These are phyloP conservation scores for Sarcophilus harrisii DNA, from an alignment of 2,797 vertebrate species.

Conservation along the genomic window DNA sequence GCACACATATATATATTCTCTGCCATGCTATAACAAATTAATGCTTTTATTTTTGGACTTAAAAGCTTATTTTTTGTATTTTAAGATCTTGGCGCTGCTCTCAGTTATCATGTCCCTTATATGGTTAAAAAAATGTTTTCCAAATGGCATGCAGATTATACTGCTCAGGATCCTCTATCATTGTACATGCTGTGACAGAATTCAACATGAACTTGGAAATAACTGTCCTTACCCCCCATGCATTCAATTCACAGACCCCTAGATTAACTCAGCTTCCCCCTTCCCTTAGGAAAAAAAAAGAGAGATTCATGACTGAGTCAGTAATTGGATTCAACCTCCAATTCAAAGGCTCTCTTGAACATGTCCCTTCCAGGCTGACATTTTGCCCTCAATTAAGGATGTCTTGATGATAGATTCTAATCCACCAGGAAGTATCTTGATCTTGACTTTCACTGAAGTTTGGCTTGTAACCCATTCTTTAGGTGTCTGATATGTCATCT, in stretches of 20 bases:
- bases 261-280: not conserved
- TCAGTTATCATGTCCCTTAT: slow-evolving; percentile 1
- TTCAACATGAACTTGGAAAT: slow-evolving; percentile 54
- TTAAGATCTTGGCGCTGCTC: slow-evolving; percentile 30
- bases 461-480: slow-evolving; percentile 32
- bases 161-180: not conserved
- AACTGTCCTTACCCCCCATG: not conserved
- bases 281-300: slow-evolving; percentile 2
- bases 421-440: slow-evolving; percentile 38
- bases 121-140: not conserved
- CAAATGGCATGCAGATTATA: slow-evolving; percentile 3
- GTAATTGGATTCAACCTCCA: slow-evolving; percentile 40
- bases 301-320: slow-evolving; percentile 13
- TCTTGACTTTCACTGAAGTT: slow-evolving; percentile 36
- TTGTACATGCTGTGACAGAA: slow-evolving; percentile 42
- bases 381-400: slow-evolving; percentile 50
- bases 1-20: not conserved
- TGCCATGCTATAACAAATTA: slow-evolving; percentile 20
- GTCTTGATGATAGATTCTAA: slow-evolving; percentile 3
- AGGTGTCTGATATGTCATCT: slow-evolving; percentile 25
- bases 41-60: slow-evolving; percentile 34
- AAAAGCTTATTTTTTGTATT: slow-evolving; percentile 3
- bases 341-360: slow-evolving; percentile 48
- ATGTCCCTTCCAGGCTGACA: slow-evolving; percentile 22
- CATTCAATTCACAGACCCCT: slow-evolving; percentile 20